Evolutionary conservation across 2,797 vertebrate genomes (phyloP).

Genomic region (Momotus momota): DNA sequence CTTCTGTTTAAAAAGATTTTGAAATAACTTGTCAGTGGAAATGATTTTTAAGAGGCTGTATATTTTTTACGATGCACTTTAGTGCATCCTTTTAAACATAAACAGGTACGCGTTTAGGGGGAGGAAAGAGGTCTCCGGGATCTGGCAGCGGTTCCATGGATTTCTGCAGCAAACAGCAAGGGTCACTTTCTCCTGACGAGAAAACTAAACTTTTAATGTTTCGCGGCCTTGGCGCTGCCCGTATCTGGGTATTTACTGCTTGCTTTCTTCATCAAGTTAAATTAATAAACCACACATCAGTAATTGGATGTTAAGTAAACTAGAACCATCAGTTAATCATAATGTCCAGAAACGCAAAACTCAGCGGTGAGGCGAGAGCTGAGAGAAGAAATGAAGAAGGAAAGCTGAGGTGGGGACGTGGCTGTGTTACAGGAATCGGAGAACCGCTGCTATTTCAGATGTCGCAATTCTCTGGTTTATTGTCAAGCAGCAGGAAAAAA

Average conservation of each 20-base stretch:
- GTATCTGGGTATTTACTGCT: not conserved
- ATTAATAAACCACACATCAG: not conserved
- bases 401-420: not conserved
- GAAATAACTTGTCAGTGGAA: constrained; percentile 44
- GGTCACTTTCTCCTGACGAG: not conserved
- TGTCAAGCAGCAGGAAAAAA: not conserved
- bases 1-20: not conserved
- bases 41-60: constrained; percentile 15
- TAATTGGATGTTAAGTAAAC: not conserved
- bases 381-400: not conserved
- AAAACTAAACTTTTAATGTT: not conserved
- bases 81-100: not conserved
- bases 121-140: not conserved
- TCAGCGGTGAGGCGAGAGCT: not conserved
- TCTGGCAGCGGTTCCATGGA: not conserved
- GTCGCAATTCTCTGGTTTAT: not conserved
- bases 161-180: not conserved
- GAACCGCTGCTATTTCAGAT: not conserved
- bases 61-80: not conserved
- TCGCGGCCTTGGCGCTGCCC: not conserved
- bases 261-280: not conserved
- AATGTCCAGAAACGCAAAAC: not conserved
- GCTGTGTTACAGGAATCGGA: not conserved
- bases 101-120: not conserved
- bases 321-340: not conserved